Evolutionary conservation across 1,140 invertebrate genomes (phyloP).

Genomic region (Philotrypesis tridentata): DNA sequence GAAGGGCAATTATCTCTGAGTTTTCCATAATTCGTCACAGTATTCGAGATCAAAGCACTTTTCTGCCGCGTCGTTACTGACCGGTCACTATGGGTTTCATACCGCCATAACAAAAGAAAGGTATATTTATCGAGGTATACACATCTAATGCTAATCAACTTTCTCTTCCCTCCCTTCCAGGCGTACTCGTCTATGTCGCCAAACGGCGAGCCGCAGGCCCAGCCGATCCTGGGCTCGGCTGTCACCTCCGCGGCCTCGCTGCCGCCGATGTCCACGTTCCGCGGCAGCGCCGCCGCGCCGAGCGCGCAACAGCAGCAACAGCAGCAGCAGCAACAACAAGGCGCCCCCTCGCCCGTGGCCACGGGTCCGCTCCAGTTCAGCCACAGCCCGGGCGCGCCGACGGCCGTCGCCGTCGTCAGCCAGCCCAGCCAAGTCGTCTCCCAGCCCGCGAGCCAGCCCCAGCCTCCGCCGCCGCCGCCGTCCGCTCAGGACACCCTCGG

Average conservation of each 20-base stretch:
- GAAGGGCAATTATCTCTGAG: too few species aligned
- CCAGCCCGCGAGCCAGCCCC: slow-evolving; percentile 27
- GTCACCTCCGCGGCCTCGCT: slow-evolving; percentile 81
- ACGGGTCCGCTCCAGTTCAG: slow-evolving; percentile 70
- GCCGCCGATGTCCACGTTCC: slow-evolving; percentile 95
- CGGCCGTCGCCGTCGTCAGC: slow-evolving; percentile 53
- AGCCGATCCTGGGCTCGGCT: slow-evolving; percentile 73
- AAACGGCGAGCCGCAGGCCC: slow-evolving; percentile 68
- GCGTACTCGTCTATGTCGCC: slow-evolving; percentile 77
- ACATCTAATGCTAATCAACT: too few species aligned
- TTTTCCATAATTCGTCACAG: too few species aligned
- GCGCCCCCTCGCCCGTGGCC: slow-evolving; percentile 74
- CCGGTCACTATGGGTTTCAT: too few species aligned
- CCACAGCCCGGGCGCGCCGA: slow-evolving; percentile 68
- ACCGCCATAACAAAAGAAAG: too few species aligned
- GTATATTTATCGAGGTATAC: too few species aligned
- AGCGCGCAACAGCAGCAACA: slow-evolving; percentile 57
- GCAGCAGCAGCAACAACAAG: slow-evolving; percentile 59
- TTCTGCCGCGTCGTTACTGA: too few species aligned
- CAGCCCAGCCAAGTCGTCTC: background rate
- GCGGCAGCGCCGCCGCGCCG: slow-evolving; percentile 75
- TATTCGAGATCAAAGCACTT: too few species aligned
- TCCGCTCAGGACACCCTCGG: slow-evolving; percentile 82
- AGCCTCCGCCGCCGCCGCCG: slow-evolving; percentile 72
- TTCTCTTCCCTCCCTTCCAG: slow-evolving; percentile 66